These are phyloP conservation scores for Aproaerema taeniolella DNA, from an alignment of 2,888 invertebrate genomes.

Conservation along the genomic window DNA sequence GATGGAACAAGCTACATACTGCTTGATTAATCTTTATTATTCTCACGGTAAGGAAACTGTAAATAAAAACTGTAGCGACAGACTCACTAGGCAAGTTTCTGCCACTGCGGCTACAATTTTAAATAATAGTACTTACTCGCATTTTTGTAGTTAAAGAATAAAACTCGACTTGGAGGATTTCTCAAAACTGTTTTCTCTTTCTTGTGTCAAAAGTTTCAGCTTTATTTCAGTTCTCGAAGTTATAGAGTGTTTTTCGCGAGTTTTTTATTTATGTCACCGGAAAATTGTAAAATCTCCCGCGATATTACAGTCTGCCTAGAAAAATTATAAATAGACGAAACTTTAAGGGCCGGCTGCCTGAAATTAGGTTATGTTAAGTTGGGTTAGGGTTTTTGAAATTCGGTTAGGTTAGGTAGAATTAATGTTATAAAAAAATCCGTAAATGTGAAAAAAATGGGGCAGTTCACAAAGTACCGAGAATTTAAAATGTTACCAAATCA, in stretches of 20 bases:
- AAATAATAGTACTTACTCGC: neutral
- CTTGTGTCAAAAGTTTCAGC: neutral
- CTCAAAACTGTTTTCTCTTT: neutral
- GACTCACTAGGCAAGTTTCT: constrained; percentile 1
- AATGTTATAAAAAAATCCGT: too few species aligned
- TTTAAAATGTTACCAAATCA: too few species aligned
- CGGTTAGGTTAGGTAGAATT: too few species aligned
- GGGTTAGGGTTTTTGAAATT: too few species aligned
- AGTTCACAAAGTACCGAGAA: too few species aligned
- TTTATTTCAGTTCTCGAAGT: neutral
- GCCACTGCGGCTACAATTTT: neutral
- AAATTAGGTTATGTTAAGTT: too few species aligned
- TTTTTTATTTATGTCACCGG: too few species aligned
- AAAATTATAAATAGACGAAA: too few species aligned
- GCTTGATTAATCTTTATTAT: neutral
- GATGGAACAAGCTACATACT: neutral
- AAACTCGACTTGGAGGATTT: neutral
- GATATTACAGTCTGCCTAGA: too few species aligned
- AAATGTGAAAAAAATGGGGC: too few species aligned
- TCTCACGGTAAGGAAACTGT: constrained; percentile 9
- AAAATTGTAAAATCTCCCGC: too few species aligned
- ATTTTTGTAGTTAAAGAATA: neutral
- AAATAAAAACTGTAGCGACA: constrained; percentile 8
- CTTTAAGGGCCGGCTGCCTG: too few species aligned
- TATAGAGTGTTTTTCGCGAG: neutral